Evolutionary conservation across 2,888 invertebrate genomes (phyloP).

Genomic region (Mechanitis messenoides): DNA sequence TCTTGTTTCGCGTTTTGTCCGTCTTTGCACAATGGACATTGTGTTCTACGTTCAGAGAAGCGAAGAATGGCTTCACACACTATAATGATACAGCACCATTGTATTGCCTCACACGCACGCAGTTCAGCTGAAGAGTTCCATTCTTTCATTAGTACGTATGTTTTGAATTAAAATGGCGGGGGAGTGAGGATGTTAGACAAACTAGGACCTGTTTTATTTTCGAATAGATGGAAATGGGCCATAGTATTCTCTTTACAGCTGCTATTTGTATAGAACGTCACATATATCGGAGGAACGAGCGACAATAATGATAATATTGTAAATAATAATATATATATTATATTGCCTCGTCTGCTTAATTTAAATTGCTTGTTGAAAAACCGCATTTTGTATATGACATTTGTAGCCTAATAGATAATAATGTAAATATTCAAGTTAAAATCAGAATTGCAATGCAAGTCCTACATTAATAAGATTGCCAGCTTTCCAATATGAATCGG

Average conservation of each 20-base stretch:
- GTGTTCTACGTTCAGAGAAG: conserved; percentile 49
- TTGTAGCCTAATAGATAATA: conserved; percentile 15
- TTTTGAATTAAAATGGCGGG: conserved; percentile 16
- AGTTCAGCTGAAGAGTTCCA: conserved; percentile 8
- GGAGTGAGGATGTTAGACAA: conserved; percentile 30
- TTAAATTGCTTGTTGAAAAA: conserved; percentile 18
- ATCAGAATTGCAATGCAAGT: neutral
- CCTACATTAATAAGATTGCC: neutral
- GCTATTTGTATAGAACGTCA: conserved; percentile 42
- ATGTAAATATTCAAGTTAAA: neutral
- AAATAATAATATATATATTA: conserved; percentile 42
- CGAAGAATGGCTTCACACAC: conserved; percentile 52
- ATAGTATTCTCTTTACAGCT: conserved; percentile 50
- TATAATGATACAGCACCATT: conserved; percentile 50
- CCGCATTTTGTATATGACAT: conserved; percentile 21
- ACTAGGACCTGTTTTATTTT: conserved; percentile 29
- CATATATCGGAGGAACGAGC: conserved; percentile 51
- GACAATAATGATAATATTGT: conserved; percentile 44
- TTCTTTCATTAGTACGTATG: conserved; percentile 18
- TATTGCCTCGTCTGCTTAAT: conserved; percentile 29
- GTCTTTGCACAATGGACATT: conserved; percentile 64
- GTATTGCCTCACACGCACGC: conserved; percentile 38
- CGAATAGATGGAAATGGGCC: conserved; percentile 41
- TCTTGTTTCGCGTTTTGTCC: conserved; percentile 54
- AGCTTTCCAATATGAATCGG: conserved; percentile 27